phyloP scores from a whole-genome alignment of 2,797 vertebrate genomes.

The Heliangelus exortis region DNA sequence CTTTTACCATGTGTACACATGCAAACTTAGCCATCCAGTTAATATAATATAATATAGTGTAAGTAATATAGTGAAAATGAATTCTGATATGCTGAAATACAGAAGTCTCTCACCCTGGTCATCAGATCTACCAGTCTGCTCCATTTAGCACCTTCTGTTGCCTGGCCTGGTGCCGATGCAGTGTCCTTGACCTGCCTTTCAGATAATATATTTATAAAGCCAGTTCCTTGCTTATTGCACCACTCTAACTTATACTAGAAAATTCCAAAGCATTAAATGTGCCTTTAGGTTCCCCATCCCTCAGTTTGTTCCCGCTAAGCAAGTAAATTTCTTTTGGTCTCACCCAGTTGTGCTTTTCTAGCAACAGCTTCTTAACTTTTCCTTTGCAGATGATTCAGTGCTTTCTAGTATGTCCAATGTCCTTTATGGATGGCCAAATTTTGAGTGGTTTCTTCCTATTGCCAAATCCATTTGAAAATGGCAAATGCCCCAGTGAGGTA shows the following conservation, averaged over 20 bases:
- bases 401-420: not conserved
- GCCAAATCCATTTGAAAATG: not conserved
- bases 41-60: not conserved
- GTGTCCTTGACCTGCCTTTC: conserved; percentile 55
- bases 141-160: conserved; percentile 57
- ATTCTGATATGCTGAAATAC: not conserved
- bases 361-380: not conserved
- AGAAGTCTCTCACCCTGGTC: not conserved
- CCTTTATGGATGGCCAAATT: not conserved
- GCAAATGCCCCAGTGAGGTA: not conserved
- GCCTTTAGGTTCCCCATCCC: not conserved
- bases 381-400: not conserved
- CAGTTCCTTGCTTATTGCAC: not conserved
- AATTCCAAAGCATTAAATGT: not conserved
- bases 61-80: not conserved
- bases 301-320: not conserved
- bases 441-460: not conserved
- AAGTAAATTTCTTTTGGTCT: not conserved
- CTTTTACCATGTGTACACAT: not conserved
- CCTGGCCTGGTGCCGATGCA: conserved; percentile 1
- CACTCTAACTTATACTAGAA: not conserved
- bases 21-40: not conserved
- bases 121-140: conserved; percentile 17
- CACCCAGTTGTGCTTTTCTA: not conserved
- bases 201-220: not conserved